Percentiles rank a stretch among this genome's conserved stretches.
Evolutionary conservation across 2,797 vertebrate species (phyloP).

Genomic region (Momotus momota): DNA sequence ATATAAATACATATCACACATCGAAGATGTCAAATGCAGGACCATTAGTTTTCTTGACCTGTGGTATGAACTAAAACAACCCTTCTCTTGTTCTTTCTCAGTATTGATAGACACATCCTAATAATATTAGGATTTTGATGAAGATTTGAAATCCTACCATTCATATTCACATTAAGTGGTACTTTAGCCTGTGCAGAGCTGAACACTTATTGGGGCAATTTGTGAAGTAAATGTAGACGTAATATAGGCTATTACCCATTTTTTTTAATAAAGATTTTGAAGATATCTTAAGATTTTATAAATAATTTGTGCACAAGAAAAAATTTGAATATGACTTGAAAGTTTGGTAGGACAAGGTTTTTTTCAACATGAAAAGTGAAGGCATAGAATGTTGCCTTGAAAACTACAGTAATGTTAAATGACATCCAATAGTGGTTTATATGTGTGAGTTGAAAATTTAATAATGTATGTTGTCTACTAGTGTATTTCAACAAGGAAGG

Average conservation of each 20-base stretch:
- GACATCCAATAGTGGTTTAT: rapidly evolving
- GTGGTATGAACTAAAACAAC: not conserved
- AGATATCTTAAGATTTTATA: not conserved
- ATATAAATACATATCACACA: not conserved
- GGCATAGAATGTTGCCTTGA: not conserved
- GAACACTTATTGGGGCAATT: not conserved
- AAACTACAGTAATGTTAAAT: not conserved
- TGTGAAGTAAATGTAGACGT: not conserved
- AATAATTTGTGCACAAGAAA: not conserved
- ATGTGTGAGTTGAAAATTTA: not conserved
- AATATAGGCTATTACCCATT: not conserved
- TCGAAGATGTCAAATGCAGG: not conserved
- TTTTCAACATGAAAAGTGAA: not conserved
- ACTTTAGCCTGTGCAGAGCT: not conserved
- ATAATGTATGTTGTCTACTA: not conserved
- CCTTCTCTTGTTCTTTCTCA: not conserved
- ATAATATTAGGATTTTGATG: not conserved
- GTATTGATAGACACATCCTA: not conserved
- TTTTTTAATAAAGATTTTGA: not conserved
- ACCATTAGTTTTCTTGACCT: not conserved
- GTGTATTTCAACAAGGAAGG: not conserved
- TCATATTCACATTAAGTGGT: not conserved
- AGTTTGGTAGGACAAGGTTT: not conserved
- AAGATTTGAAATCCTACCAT: not conserved
- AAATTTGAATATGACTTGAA: not conserved